Evolutionary conservation across 1,140 invertebrate genomes (phyloP), one percentile per base, ranked within the genome.

Genomic region (Trachymyrmex septentrionalis): DNA sequence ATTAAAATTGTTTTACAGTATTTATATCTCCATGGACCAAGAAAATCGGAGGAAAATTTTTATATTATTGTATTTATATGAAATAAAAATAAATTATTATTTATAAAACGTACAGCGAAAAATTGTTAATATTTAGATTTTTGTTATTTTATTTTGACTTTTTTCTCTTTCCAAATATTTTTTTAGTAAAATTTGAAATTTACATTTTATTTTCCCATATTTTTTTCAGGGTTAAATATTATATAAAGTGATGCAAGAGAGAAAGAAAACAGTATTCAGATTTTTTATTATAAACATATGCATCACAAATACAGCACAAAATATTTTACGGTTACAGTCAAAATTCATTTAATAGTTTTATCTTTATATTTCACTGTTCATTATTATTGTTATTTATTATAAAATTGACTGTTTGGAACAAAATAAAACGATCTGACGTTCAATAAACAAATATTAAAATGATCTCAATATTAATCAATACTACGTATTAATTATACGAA

Each of bases 11-110:
- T 67, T 21, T 67, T 30, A 21, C 5, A 38, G 19, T 44, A n/a
- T 67, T 67, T 6, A 44, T 34, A 67, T 67, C 10, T 67, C 10
- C 10, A 14, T 44, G 64, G 64, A 38, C 10, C 19, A 44, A 66
- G 30, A 44, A 34, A 12, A 63, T 63, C 2, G 12, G 34, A 67
- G 64, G 3, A 44, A 38, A 38, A 44, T 21, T 38, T 21, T 21
- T 38, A 21, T 67, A 14, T 44, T 67, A 12, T 44, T 50, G 21
- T 48, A 44, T 69, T 10, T 48, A 69, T 48, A 16, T 69, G 21
- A 69, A 69, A 69, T 44, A 67, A 24, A 48, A 48, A 38, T 38
- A 69, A 69, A 69, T 69, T 69, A 48, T 69, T 44, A 66, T 66
- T 44, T 67, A 67, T 44, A 21, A 21, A 69, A 48, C 30, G 30